Base-by-base conservation (phyloP, 2,888 invertebrate species). In the Sphaeridia pumilis region DNA sequence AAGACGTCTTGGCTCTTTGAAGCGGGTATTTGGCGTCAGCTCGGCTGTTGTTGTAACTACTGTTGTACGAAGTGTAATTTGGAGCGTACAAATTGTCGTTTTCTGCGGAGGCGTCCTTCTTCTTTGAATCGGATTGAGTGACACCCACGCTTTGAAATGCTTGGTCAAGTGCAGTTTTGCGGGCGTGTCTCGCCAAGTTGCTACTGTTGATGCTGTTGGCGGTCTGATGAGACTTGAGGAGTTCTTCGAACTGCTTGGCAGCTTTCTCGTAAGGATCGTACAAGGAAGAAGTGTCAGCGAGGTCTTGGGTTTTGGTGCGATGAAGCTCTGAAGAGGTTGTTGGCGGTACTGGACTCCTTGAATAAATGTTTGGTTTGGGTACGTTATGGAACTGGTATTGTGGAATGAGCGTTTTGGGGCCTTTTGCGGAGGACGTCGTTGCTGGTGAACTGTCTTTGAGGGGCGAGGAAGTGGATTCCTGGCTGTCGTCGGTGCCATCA, bases 191-290 rank as follows among this genome's bases (percentile, higher is more conserved):
- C 21, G 45, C 20, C 24, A 54, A 46, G 46, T 60, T 58, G 41
- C 46, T 57, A 21, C 52, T 51, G 35, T 56, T 58, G 21, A 46
- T 48, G 31, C 28, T 54, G 14, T 42, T 7, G 4, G 56, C 36
- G 2, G 64, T 62, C 28, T 57, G 56, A n/a, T n/a, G n/a, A 5
- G 60, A 49, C 46, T 61, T 59, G 25, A 64, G 49, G 43, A 64
- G 55, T 55, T 64, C 62, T 50, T 64, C 62, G 38, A 64, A 46
- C 49, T 64, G 64, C 49, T 59, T 59, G 14, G 61, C 61, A 34
- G 64, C 64, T 52, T 60, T 63, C 48, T 64, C 64, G 51, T 64
- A 64, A 7, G 62, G 62, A 47, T 64, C 64, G 51, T 64, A 64
- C 22, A 53, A 47, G n/a, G 60, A 49, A 27, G 61, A 60, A 14